A percentile compares a stretch with the other conserved stretches of the same genome.
Evolutionary conservation across 2,113 vertebrate species (phyloP).

Genomic region (Aspidoscelis tigris): DNA sequence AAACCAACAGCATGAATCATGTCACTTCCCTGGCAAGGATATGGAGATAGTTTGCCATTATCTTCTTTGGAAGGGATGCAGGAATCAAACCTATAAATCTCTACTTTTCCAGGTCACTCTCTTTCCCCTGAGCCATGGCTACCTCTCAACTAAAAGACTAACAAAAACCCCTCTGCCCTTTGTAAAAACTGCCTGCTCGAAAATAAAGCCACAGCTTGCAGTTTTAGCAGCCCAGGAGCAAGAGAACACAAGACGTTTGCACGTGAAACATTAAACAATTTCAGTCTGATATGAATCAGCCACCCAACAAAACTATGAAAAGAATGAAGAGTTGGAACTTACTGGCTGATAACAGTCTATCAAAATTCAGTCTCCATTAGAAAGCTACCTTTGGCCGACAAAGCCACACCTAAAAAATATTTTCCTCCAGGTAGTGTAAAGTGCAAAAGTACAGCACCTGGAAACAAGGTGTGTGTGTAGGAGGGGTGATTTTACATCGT

Average conservation of each 20-base stretch:
- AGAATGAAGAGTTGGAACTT: not conserved
- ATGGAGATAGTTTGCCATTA: no score
- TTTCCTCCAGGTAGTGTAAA: not conserved
- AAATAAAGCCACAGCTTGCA: not conserved
- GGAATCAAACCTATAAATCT: no score
- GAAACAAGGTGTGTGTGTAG: not conserved
- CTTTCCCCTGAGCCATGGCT: no score
- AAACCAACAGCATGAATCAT: no score
- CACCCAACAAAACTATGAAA: conserved; percentile 13
- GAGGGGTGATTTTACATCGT: no score
- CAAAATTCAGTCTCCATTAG: not conserved
- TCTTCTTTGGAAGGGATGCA: no score
- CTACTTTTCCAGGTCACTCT: no score
- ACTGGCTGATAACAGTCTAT: not conserved
- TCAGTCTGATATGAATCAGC: not conserved
- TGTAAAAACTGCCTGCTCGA: not conserved
- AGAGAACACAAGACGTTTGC: not conserved
- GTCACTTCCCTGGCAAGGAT: no score
- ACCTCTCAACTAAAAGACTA: not conserved
- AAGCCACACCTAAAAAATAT: conserved; percentile 12
- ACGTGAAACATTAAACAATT: not conserved
- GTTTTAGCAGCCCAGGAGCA: not conserved
- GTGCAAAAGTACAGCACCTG: conserved; percentile 3
- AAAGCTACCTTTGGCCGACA: not conserved
- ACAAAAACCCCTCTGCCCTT: not conserved